Evolutionary conservation across 2,113 vertebrate species (phyloP).

Genomic region (Mixornis gularis): DNA sequence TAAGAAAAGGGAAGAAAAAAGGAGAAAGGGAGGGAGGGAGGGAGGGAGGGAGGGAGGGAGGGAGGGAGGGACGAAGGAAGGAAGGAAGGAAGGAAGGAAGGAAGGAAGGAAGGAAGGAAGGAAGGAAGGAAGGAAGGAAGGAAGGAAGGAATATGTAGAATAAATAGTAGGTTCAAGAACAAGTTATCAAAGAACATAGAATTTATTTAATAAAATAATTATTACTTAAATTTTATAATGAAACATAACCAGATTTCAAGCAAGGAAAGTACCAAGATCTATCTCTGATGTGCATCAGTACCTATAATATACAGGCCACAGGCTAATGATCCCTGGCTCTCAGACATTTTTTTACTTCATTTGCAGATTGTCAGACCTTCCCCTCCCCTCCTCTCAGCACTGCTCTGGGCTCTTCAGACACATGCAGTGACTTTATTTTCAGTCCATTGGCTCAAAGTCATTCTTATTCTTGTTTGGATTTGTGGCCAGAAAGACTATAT

Average conservation of each 20-base stretch:
- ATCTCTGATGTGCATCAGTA: neutral
- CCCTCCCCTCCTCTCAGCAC: neutral
- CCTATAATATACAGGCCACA: neutral
- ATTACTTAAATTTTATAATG: neutral
- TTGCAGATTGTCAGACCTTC: neutral
- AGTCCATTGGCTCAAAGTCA: neutral
- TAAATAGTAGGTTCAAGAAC: neutral
- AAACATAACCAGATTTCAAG: neutral
- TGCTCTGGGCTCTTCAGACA: neutral
- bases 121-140: neutral
- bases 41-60: neutral
- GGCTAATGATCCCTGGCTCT: neutral
- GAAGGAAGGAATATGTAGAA: neutral
- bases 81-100: neutral
- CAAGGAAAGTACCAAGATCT: neutral
- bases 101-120: neutral
- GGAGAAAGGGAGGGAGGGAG: neutral
- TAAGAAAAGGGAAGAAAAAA: neutral
- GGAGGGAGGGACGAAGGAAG: neutral
- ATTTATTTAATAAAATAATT: neutral
- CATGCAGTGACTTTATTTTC: neutral
- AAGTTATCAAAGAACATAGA: neutral
- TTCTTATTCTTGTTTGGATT: neutral
- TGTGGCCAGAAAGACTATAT: neutral
- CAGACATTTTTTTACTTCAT: neutral